Conservation (phyloP, 2,888 invertebrate genomes). For the Diplolepis rosae region DNA sequence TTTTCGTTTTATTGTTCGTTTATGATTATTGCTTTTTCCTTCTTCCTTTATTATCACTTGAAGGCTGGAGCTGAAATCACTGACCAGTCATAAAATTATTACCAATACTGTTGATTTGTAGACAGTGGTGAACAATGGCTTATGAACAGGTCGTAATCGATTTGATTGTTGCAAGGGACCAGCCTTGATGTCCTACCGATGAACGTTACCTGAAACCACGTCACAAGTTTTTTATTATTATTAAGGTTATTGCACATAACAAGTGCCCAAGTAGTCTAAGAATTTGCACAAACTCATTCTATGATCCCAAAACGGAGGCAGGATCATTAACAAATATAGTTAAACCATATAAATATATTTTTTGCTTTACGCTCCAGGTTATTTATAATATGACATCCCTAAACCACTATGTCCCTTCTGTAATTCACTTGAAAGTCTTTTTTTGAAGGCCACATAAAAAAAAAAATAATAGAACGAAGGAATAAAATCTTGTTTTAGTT, state of each 20-base stretch:
- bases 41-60: neutral
- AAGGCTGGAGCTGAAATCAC: neutral
- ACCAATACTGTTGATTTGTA: neutral
- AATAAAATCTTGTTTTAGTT: neutral
- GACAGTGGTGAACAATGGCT: neutral
- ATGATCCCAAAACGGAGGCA: neutral
- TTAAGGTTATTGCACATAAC: neutral
- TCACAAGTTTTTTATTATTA: neutral
- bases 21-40: slow-evolving; percentile 4
- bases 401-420: neutral
- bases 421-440: neutral
- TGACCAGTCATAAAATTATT: neutral
- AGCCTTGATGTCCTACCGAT: neutral
- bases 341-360: neutral
- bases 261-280: neutral
- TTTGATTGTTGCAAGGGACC: neutral
- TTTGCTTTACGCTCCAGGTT: neutral
- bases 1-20: neutral
- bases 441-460: neutral
- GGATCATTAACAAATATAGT: neutral
- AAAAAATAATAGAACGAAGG: neutral
- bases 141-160: slow-evolving; percentile 9
- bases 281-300: neutral
- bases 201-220: neutral
- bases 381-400: neutral